A percentile compares a stretch with the other conserved stretches of the same genome.
phyloP scores from a whole-genome alignment of 2,888 invertebrate species.

The Agonopterix subpropinquella region DNA sequence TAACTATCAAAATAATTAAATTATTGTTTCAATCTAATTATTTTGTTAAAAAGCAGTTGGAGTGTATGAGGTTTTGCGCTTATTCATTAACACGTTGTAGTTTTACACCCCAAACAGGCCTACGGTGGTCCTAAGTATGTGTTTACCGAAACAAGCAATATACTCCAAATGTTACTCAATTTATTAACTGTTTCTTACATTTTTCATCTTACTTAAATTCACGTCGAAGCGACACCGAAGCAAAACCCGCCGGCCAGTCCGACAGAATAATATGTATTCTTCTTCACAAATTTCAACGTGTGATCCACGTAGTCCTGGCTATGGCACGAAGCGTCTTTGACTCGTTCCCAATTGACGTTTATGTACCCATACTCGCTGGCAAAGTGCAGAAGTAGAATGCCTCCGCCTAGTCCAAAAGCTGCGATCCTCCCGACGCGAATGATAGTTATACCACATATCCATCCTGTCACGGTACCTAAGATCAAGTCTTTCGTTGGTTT shows the following conservation, averaged over 20 bases:
- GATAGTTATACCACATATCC: constrained; percentile 85
- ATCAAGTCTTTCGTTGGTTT: constrained; percentile 43
- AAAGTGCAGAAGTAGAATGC: constrained; percentile 89
- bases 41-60: no score
- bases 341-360: constrained; percentile 90
- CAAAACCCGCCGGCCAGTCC: constrained; percentile 91
- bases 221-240: constrained; percentile 84
- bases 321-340: constrained; percentile 83
- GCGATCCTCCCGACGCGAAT: constrained; percentile 91
- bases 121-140: no score
- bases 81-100: no score
- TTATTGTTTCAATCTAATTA: no score
- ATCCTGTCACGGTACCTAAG: constrained; percentile 49
- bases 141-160: no score
- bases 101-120: no score
- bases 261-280: constrained; percentile 82
- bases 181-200: no score
- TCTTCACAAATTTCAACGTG: constrained; percentile 76
- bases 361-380: constrained; percentile 93
- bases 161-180: no score
- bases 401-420: constrained; percentile 91
- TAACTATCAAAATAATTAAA: no score
- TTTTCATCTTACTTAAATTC: neutral
- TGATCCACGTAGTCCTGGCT: constrained; percentile 84
- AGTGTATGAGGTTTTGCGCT: no score